Conservation (phyloP, 2,113 vertebrate species). For the Dasypus novemcinctus region DNA sequence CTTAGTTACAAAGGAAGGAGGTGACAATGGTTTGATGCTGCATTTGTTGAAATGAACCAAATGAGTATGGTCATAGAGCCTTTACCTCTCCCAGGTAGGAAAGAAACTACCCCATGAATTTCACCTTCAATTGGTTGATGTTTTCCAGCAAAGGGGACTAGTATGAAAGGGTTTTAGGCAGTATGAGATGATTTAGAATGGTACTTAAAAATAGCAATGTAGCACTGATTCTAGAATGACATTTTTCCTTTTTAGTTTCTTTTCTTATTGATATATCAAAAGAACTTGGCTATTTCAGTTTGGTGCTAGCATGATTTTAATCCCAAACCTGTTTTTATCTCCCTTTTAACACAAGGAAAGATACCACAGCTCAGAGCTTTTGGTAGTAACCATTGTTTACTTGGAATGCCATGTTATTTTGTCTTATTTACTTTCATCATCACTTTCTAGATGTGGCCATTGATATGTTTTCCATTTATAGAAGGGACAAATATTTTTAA, state of each 20-base stretch:
- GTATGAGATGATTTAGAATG: background rate
- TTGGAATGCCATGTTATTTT: background rate
- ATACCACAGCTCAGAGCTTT: background rate
- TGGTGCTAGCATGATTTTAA: background rate
- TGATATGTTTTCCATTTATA: background rate
- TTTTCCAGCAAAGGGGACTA: background rate
- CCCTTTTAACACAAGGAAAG: background rate
- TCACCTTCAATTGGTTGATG: background rate
- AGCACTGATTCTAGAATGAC: background rate
- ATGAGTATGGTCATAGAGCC: background rate
- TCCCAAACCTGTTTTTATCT: background rate
- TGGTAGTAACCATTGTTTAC: background rate
- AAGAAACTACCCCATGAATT: background rate
- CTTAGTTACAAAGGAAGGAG: background rate
- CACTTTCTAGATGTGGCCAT: conserved; percentile 6
- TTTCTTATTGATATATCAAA: background rate
- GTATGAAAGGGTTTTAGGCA: background rate
- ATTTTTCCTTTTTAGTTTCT: background rate
- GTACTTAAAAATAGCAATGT: background rate
- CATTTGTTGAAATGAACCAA: background rate
- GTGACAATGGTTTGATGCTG: background rate
- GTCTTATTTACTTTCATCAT: background rate
- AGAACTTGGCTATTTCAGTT: background rate
- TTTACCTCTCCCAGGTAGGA: background rate
- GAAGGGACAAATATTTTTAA: background rate